Evolutionary conservation across 2,888 invertebrate species (phyloP).

Genomic region (Drosophila anomalata): DNA sequence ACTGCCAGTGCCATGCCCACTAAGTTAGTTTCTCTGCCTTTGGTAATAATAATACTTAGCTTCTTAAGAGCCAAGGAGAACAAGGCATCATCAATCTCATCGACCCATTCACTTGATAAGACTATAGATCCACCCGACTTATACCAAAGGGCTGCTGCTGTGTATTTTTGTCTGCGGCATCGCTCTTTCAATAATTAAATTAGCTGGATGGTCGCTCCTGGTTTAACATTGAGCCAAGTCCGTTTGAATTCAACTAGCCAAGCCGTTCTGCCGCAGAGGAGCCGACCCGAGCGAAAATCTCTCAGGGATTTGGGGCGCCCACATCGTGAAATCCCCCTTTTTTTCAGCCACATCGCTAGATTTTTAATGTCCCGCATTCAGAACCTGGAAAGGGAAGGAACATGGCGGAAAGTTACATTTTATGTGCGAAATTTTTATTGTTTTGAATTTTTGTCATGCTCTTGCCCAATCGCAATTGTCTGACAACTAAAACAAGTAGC

Average conservation of each 20-base stretch:
- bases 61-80: no score
- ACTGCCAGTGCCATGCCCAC: no score
- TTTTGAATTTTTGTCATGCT: slow-evolving; percentile 58
- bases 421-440: slow-evolving; percentile 69
- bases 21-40: no score
- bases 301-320: slow-evolving; percentile 15
- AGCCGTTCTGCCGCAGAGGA: slow-evolving; percentile 30
- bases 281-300: slow-evolving; percentile 26
- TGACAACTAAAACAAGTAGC: slow-evolving; percentile 47
- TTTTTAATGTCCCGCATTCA: slow-evolving; percentile 64
- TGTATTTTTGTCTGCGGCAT: background rate
- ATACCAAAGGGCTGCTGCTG: no score
- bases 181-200: background rate
- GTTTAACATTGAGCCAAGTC: slow-evolving; percentile 36
- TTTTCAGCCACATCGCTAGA: slow-evolving; percentile 27
- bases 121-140: no score
- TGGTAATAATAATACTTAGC: no score
- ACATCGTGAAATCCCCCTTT: background rate
- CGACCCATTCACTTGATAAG: no score
- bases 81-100: no score
- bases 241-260: slow-evolving; percentile 56
- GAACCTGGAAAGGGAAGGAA: slow-evolving; percentile 52
- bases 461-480: slow-evolving; percentile 30
- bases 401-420: slow-evolving; percentile 56
- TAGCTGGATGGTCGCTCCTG: background rate